Evolutionary conservation across 2,113 vertebrate genomes (phyloP), one percentile per base, ranked within the genome.

Genomic region (Mormyrus iriodes): DNA sequence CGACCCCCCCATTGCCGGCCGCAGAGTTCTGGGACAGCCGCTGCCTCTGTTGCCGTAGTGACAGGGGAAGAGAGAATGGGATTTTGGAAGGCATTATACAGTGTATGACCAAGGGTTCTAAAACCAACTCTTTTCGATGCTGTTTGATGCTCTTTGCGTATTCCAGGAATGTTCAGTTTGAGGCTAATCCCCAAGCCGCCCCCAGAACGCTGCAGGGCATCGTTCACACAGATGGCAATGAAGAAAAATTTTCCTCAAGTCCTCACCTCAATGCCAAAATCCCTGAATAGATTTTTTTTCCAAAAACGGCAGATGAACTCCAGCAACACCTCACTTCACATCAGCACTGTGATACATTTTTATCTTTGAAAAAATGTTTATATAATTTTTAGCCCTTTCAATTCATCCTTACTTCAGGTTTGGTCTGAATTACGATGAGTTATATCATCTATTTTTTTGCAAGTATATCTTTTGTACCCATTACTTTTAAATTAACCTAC

Each of bases 21-120:
- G 94, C 94, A 7, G 89, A 91, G 85, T 92, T 91, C 51, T 90
- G 92, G 73, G 96, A 95, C 92, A 96, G 92, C 89, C 95, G 94
- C 92, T 96, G 96, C 87, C 95, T 95, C 96, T 96, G 94, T 90
- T 76, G 55, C 86, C 4, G 39, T 15, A n/a, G 21, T 10, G 87
- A 31, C 61, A 49, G 61, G 12, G 73, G 42, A 79, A 79, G 73
- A 19, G 73, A 79, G 73, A 42, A 79, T 35, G 17, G 73, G 31
- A 6, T 39, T 76, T 3, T 0, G 65, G 69, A 10, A 3, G 12
- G 15, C 13, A 79, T 17, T 19, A 12, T 27, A 17, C 13, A 15
- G 51, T 17, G 51, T 53, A 69, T 1, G 9, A 69, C n/a, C 61
- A 13, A 31, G 61, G n/a, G 27, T 31, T 31, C 61, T 69, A 69